Conservation (phyloP, 30 jellyfish, hydroid and myxozoan species). For the Pelagia noctiluca region DNA sequence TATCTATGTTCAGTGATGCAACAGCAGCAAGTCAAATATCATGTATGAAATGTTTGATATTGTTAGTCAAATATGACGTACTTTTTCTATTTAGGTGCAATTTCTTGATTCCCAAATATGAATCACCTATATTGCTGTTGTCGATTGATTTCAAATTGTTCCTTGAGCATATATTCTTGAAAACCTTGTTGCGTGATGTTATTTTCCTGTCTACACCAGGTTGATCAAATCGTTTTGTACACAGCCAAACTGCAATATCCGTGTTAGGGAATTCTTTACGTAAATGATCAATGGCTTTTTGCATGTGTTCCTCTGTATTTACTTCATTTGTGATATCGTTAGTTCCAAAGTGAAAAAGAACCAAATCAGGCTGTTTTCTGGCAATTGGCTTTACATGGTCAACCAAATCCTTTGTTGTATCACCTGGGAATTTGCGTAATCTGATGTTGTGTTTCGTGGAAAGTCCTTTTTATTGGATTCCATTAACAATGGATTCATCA, state of each 20-base stretch:
- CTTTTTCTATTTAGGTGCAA: not conserved
- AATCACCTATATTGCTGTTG: too few relatives aligned
- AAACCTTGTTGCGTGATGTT: not conserved
- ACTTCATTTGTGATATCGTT: conserved; percentile 40
- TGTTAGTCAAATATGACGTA: not conserved
- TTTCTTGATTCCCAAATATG: not conserved
- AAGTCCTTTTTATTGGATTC: conserved; percentile 15
- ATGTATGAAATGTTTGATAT: too few relatives aligned
- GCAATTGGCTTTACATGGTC: conserved; percentile 24
- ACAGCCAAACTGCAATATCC: too few relatives aligned
- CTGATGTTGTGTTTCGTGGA: conserved; percentile 18
- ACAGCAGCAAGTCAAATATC: too few relatives aligned
- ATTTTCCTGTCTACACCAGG: not conserved
- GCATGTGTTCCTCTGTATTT: conserved; percentile 14
- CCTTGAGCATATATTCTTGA: not conserved
- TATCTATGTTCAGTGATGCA: too few relatives aligned
- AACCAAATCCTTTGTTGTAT: conserved; percentile 30
- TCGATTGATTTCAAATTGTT: not conserved
- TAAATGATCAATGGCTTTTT: not conserved
- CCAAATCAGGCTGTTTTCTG: conserved; percentile 38
- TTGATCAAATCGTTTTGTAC: too few relatives aligned
- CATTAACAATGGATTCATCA: conserved; percentile 29
- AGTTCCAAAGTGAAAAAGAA: conserved; percentile 43
- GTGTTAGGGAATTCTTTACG: not conserved
- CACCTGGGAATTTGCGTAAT: conserved; percentile 33